phyloP scores from a whole-genome alignment of 2,113 vertebrate species.

The Macquaria ambigua region DNA sequence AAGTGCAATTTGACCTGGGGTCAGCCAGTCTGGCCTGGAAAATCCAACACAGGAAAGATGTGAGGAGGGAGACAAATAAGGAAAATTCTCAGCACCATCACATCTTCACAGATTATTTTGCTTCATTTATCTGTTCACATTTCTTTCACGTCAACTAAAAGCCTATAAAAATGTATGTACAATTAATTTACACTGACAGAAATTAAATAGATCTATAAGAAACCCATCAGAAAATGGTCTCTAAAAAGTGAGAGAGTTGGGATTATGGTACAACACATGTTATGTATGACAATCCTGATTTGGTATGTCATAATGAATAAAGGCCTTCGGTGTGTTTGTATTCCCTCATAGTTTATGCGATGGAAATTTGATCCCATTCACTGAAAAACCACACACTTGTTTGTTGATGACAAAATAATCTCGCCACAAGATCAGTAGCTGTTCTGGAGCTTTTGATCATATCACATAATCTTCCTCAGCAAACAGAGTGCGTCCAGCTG shows the following conservation, averaged over 20 bases:
- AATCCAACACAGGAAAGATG: constrained; percentile 35
- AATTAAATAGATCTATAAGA: neutral
- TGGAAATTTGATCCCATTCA: neutral
- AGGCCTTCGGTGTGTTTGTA: neutral
- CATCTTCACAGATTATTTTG: neutral
- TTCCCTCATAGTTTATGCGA: neutral
- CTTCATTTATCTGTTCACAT: constrained; percentile 10
- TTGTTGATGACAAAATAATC: neutral
- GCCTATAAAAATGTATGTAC: neutral
- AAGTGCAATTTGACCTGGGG: constrained; percentile 33
- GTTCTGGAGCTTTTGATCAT: neutral
- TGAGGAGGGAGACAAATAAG: neutral
- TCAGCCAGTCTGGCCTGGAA: constrained; percentile 26
- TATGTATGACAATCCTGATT: neutral
- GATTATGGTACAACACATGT: neutral
- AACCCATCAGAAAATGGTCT: neutral
- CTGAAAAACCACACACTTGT: neutral
- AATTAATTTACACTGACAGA: neutral
- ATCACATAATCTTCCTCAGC: neutral
- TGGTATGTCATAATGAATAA: neutral
- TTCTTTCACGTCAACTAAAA: neutral
- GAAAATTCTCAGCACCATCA: constrained; percentile 22
- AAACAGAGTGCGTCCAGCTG: neutral
- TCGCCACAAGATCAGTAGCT: neutral
- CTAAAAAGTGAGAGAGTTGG: neutral